Evolutionary conservation across 2,888 invertebrate species (phyloP).

Genomic region (Taphrorychus bicolor): DNA sequence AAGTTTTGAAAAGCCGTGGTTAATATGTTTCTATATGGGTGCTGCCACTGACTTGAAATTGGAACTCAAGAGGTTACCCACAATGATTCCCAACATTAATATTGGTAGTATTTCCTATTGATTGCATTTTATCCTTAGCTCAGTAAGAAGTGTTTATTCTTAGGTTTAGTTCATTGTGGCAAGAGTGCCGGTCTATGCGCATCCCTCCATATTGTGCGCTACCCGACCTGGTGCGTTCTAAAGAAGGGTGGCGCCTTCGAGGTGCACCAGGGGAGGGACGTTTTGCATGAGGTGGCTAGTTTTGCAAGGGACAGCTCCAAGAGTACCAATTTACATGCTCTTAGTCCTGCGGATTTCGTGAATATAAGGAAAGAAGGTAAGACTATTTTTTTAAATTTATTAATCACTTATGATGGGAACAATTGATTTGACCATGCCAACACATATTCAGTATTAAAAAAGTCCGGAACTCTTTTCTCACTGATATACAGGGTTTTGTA

Average conservation of each 20-base stretch:
- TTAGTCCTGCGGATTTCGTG: constrained; percentile 69
- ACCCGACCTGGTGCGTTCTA: constrained; percentile 76
- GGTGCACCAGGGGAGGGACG: constrained; percentile 70
- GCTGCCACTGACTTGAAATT: constrained; percentile 62
- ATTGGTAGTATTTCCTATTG: constrained; percentile 57
- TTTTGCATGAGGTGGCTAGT: constrained; percentile 65
- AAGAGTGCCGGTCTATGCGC: constrained; percentile 65
- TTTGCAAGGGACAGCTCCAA: constrained; percentile 70
- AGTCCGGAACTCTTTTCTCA: too few species aligned
- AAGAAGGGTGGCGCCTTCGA: constrained; percentile 80
- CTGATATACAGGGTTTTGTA: too few species aligned
- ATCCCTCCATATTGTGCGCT: constrained; percentile 65
- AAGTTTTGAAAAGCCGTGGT: constrained; percentile 61
- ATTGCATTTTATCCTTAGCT: not conserved
- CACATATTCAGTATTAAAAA: too few species aligned
- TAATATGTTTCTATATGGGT: constrained; percentile 65
- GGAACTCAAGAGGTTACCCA: constrained; percentile 69
- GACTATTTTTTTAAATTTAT: not conserved
- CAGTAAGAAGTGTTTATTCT: not conserved
- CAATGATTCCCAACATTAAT: constrained; percentile 64
- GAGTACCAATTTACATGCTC: constrained; percentile 66
- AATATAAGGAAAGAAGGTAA: constrained; percentile 64
- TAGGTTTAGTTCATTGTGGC: constrained; percentile 71
- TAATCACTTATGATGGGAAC: too few species aligned
- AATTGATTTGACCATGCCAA: too few species aligned